phyloP scores from a whole-genome alignment of 2,113 vertebrate genomes.

The Mungos mungo region DNA sequence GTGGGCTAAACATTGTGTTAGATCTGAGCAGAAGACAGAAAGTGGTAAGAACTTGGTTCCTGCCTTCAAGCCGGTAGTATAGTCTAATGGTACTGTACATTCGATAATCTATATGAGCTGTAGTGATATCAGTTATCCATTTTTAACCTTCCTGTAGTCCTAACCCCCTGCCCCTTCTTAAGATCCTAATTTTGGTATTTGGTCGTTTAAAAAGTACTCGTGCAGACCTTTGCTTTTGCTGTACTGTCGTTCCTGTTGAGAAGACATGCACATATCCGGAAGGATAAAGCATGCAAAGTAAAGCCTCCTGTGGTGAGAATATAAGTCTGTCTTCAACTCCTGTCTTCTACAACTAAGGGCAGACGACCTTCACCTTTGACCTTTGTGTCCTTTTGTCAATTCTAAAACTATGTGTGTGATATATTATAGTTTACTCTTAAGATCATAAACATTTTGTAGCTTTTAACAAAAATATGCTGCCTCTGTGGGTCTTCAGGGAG shows the following conservation, averaged over 20 bases:
- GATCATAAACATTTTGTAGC: neutral
- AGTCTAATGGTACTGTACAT: neutral
- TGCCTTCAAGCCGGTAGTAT: neutral
- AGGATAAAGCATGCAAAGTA: neutral
- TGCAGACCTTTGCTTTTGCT: neutral
- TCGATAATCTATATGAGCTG: neutral
- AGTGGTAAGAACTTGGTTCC: neutral
- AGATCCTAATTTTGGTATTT: neutral
- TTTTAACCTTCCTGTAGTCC: neutral
- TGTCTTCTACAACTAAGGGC: neutral
- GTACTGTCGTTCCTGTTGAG: neutral
- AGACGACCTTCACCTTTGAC: neutral
- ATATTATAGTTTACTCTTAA: neutral
- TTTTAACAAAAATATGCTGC: neutral
- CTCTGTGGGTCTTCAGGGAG: neutral
- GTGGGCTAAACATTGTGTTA: neutral
- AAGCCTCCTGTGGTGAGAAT: neutral
- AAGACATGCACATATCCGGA: neutral
- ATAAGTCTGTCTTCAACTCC: neutral
- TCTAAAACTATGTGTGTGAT: neutral
- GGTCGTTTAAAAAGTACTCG: neutral
- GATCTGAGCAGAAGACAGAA: neutral
- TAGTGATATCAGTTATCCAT: neutral
- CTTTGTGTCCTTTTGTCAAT: neutral
- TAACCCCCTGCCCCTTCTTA: neutral